phyloP scores from a whole-genome alignment of 2,113 vertebrate species.

The Danio rerio region DNA sequence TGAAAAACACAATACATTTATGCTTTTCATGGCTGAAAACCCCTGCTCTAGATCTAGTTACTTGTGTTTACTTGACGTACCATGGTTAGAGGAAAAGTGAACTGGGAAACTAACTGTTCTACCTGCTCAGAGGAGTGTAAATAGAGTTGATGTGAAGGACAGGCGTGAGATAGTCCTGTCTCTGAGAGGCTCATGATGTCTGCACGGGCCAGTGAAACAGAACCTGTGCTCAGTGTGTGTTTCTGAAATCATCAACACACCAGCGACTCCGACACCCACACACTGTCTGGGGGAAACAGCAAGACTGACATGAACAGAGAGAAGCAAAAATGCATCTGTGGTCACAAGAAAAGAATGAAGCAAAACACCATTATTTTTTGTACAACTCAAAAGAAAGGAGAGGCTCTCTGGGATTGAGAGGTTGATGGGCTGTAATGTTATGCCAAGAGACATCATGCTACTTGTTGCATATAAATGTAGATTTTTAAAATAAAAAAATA shows the following conservation, averaged over 20 bases:
- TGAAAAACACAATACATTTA: too few species aligned
- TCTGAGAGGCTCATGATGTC: not conserved
- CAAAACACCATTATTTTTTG: not conserved
- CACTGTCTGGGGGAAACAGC: slow-evolving; percentile 10
- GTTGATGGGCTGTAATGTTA: not conserved
- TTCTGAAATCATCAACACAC: slow-evolving; percentile 23
- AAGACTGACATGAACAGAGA: not conserved
- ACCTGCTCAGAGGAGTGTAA: slow-evolving; percentile 19
- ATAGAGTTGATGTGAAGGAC: slow-evolving; percentile 1
- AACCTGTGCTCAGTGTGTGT: slow-evolving; percentile 5
- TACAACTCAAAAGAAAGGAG: not conserved
- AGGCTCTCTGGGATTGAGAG: not conserved
- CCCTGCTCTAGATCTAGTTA: not conserved
- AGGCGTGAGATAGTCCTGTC: not conserved
- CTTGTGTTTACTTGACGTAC: not conserved
- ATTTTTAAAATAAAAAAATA: too few species aligned
- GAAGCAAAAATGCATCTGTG: not conserved
- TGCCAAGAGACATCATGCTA: not conserved
- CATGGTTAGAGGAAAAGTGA: not conserved
- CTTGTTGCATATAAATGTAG: not conserved
- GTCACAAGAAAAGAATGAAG: not conserved
- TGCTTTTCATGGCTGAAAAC: not conserved
- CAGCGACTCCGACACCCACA: not conserved
- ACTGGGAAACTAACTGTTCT: not conserved
- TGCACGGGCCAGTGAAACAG: slow-evolving; percentile 19